Evolutionary conservation across 2,113 vertebrate species (phyloP).

Genomic region (Garra rufa): DNA sequence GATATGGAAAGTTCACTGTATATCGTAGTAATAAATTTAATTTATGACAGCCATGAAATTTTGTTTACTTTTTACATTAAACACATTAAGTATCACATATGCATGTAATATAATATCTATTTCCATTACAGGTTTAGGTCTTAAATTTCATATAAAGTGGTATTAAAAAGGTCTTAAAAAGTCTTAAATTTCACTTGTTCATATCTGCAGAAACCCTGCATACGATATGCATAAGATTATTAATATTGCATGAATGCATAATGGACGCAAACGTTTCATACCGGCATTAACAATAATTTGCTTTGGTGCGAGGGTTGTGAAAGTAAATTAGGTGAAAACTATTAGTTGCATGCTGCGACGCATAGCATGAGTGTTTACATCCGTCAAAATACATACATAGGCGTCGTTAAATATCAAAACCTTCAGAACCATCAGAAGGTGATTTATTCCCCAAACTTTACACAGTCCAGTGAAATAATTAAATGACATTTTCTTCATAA

Average conservation of each 20-base stretch:
- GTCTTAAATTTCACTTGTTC: too few relatives aligned
- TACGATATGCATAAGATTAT: slow-evolving; percentile 65
- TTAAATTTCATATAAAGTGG: too few relatives aligned
- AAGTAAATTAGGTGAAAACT: neutral
- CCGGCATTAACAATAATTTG: slow-evolving; percentile 14
- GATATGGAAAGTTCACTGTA: too few relatives aligned
- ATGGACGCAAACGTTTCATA: slow-evolving; percentile 58
- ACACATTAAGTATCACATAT: too few relatives aligned
- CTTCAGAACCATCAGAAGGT: slow-evolving; percentile 47
- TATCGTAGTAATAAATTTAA: too few relatives aligned
- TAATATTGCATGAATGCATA: slow-evolving; percentile 64
- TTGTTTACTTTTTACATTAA: too few relatives aligned
- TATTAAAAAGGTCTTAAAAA: too few relatives aligned
- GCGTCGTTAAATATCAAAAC: neutral
- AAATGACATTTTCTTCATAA: slow-evolving; percentile 63
- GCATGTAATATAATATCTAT: too few relatives aligned
- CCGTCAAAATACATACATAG: neutral
- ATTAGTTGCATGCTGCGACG: neutral
- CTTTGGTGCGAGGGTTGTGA: neutral
- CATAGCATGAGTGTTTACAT: neutral
- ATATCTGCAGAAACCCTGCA: too few relatives aligned
- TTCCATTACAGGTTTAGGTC: too few relatives aligned
- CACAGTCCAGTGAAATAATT: slow-evolving; percentile 64
- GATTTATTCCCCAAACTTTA: slow-evolving; percentile 56
- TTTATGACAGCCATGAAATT: too few relatives aligned